Evolutionary conservation across 2,888 invertebrate genomes (phyloP), one percentile per base, ranked within the genome.

Genomic region (Epistrophella euchroma): DNA sequence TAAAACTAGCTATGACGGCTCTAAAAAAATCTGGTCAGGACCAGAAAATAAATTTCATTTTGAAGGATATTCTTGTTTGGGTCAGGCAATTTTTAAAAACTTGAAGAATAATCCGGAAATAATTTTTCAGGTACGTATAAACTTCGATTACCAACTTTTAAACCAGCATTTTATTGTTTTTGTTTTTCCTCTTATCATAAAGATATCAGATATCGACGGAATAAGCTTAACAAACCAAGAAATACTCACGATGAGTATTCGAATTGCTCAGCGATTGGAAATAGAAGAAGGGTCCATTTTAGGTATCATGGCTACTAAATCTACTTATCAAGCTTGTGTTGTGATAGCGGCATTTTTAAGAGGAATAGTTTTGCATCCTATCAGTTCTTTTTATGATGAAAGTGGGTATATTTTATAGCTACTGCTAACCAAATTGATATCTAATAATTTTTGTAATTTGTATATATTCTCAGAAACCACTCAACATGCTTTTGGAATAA

Each of bases 141-240:
- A n/a, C n/a, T n/a, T n/a, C n/a, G n/a, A n/a, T n/a, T n/a, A 37
- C 52, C 6, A 68, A 19, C n/a, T 3, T 60, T 7, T n/a, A 66
- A 19, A 7, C 32, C 32, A 5, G 5, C 3, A n/a, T 7, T 37
- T 17, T 50, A 17, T 17, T 64, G 11, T 15, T 7, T n/a, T 17
- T 11, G 28, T 47, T 19, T 11, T 52, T 25, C 0, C 17, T 15
- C 5, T 52, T 52, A n/a, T 28, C 7, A 56, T 56, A 32, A 28
- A 92, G 91, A 90, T 91, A 43, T 91, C 90, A 10, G 91, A 90
- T 62, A 89, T 90, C 7, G 91, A 90, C 50, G 91, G 90, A 62
- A 90, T 90, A 0, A 88, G 89, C 1, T 37, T 92, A 10, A 92
- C 90, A 11, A 90, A 90, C 85, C 89, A 88, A 37, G 91, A 92